Percentiles rank a stretch among this genome's conserved stretches.
These are phyloP conservation scores for Cottoperca gobio DNA, from an alignment of 2,797 vertebrate species.

Conservation along the genomic window DNA sequence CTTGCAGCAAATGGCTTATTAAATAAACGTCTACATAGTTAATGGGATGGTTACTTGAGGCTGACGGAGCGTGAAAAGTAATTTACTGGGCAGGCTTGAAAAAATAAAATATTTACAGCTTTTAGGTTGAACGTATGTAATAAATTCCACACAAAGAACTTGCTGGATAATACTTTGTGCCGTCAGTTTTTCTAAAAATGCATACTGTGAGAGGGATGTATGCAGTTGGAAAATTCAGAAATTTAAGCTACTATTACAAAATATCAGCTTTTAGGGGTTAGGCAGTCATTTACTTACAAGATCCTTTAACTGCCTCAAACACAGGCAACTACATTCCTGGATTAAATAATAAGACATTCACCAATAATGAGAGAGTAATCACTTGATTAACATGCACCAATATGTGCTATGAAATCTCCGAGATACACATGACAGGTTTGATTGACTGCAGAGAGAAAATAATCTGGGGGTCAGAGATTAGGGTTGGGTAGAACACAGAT, in stretches of 20 bases:
- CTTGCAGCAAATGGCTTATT: constrained; percentile 45
- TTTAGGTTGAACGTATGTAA: neutral
- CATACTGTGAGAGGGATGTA: neutral
- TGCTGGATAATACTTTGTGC: neutral
- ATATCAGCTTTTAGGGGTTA: neutral
- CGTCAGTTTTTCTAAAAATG: neutral
- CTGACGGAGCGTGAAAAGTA: constrained; percentile 25
- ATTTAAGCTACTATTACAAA: neutral
- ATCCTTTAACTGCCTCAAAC: constrained; percentile 4
- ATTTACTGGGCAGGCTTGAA: constrained; percentile 24
- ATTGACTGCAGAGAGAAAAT: constrained; percentile 1
- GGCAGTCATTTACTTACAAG: constrained; percentile 5
- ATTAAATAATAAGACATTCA: constrained; percentile 11
- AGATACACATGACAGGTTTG: constrained; percentile 7
- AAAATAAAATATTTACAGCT: neutral
- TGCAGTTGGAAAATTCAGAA: neutral
- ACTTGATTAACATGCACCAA: constrained; percentile 3
- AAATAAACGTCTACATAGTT: constrained; percentile 42
- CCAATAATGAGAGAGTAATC: neutral
- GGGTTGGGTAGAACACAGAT: neutral
- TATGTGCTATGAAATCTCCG: constrained; percentile 14
- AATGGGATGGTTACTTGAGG: constrained; percentile 34
- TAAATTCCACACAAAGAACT: neutral
- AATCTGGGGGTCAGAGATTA: neutral
- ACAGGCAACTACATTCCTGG: neutral